phyloP scores from a whole-genome alignment of 2,888 invertebrate genomes.

The Ophraella communa region DNA sequence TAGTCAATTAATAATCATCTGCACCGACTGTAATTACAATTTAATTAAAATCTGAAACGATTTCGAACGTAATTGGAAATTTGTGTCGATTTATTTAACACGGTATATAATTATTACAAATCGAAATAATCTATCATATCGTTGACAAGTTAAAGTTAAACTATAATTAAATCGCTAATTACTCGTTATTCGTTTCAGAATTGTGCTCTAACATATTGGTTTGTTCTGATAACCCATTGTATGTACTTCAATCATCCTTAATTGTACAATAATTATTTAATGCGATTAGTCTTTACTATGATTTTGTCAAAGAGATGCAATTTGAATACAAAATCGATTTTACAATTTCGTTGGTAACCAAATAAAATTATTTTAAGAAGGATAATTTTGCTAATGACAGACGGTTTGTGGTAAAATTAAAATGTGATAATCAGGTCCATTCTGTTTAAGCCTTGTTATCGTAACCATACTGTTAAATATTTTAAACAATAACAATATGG shows the following conservation, averaged over 20 bases:
- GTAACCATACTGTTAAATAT: too few species aligned
- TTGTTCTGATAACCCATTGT: background rate
- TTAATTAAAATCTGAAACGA: constrained; percentile 10
- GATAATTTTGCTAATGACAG: too few species aligned
- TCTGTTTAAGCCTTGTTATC: too few species aligned
- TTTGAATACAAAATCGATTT: too few species aligned
- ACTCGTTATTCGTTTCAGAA: constrained; percentile 35
- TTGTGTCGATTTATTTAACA: constrained; percentile 9
- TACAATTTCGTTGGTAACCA: too few species aligned
- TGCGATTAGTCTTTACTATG: background rate
- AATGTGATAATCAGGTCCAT: too few species aligned
- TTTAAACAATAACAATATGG: too few species aligned
- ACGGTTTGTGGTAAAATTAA: too few species aligned
- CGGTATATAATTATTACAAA: constrained; percentile 34
- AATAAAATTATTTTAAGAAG: too few species aligned
- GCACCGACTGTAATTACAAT: background rate
- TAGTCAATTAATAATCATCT: background rate
- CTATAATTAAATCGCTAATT: constrained; percentile 39
- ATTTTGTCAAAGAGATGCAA: background rate
- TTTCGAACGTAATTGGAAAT: constrained; percentile 15
- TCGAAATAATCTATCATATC: constrained; percentile 38
- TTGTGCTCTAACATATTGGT: background rate
- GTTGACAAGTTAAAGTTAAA: constrained; percentile 34
- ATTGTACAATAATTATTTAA: background rate
- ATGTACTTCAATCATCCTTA: background rate